Percentiles rank a stretch among this genome's conserved stretches.
phyloP scores from a whole-genome alignment of 1,140 invertebrate genomes.

The Cyrtorhinus lividipennis region DNA sequence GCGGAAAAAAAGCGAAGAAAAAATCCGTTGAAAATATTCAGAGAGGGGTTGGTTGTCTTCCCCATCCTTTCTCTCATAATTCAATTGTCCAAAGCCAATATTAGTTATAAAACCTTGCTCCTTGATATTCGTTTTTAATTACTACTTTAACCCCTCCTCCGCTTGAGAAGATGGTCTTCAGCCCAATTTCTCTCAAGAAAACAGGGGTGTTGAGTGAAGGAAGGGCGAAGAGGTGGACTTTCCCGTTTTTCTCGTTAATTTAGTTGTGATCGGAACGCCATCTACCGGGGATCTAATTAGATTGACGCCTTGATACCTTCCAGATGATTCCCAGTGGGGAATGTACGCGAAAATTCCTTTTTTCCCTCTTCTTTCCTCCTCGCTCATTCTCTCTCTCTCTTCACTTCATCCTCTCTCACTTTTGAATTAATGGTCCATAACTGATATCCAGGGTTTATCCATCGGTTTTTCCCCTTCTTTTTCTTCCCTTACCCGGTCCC shows the following conservation, averaged over 20 bases:
- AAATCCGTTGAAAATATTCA: slow-evolving; percentile 12
- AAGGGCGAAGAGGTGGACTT: not conserved
- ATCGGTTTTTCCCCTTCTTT: not conserved
- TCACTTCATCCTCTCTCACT: not conserved
- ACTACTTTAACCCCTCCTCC: not conserved
- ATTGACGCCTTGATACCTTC: not conserved
- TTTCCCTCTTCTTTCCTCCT: not conserved
- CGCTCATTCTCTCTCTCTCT: not conserved
- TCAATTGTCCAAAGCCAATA: slow-evolving; percentile 16
- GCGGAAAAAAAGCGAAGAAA: not conserved
- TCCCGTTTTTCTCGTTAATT: slow-evolving; percentile 15
- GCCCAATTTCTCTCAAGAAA: slow-evolving; percentile 12
- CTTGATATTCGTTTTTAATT: slow-evolving; percentile 17
- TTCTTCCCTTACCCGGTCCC: too few species aligned
- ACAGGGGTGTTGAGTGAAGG: not conserved
- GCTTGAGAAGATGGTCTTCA: not conserved
- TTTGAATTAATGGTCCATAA: not conserved
- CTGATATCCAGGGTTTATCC: not conserved
- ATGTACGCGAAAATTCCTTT: not conserved
- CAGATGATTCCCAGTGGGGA: not conserved
- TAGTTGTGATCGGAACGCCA: slow-evolving; percentile 14
- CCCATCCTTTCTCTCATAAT: slow-evolving; percentile 7
- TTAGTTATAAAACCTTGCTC: slow-evolving; percentile 14
- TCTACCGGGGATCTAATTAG: not conserved
- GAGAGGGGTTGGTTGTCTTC: not conserved